Percentiles rank a stretch among this genome's conserved stretches.
Conservation (phyloP, 2,888 invertebrate species). For the Oxystoma pomonae region DNA sequence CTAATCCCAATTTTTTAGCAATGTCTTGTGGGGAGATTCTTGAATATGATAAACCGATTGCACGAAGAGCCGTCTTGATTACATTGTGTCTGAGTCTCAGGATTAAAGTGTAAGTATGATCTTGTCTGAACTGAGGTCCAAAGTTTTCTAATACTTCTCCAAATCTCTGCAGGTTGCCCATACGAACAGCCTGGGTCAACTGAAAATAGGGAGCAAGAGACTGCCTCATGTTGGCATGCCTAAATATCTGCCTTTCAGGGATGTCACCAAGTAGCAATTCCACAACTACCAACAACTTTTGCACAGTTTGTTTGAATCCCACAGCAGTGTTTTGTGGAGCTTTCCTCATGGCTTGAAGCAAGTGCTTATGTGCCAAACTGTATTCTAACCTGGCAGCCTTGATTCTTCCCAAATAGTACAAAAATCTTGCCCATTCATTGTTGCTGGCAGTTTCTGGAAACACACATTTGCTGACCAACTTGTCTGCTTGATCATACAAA, state of each 20-base stretch:
- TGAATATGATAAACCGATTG: constrained; percentile 95
- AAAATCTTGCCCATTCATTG: constrained; percentile 97
- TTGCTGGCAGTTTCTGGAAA: constrained; percentile 97
- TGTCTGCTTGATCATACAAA: constrained; percentile 95
- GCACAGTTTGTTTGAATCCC: constrained; percentile 96
- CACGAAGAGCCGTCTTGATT: constrained; percentile 95
- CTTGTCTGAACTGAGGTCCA: constrained; percentile 86
- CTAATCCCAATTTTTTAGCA: constrained; percentile 87
- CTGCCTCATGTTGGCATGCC: constrained; percentile 83
- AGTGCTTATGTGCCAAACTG: constrained; percentile 94
- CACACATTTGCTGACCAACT: constrained; percentile 93
- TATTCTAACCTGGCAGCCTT: constrained; percentile 98
- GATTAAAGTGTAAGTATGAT: constrained; percentile 95
- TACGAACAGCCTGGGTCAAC: constrained; percentile 92
- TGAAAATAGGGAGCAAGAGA: constrained; percentile 95
- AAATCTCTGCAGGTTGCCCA: constrained; percentile 92
- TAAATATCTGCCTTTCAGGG: constrained; percentile 92
- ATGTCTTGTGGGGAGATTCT: constrained; percentile 94
- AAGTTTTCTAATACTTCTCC: constrained; percentile 89
- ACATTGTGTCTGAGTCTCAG: constrained; percentile 96
- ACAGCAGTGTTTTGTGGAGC: constrained; percentile 98
- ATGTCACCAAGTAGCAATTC: constrained; percentile 95
- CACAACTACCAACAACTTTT: constrained; percentile 91
- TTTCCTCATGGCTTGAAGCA: constrained; percentile 92
- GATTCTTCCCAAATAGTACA: constrained; percentile 95